Evolutionary conservation across 2,113 vertebrate species (phyloP).

Genomic region (Acanthisitta chloris): DNA sequence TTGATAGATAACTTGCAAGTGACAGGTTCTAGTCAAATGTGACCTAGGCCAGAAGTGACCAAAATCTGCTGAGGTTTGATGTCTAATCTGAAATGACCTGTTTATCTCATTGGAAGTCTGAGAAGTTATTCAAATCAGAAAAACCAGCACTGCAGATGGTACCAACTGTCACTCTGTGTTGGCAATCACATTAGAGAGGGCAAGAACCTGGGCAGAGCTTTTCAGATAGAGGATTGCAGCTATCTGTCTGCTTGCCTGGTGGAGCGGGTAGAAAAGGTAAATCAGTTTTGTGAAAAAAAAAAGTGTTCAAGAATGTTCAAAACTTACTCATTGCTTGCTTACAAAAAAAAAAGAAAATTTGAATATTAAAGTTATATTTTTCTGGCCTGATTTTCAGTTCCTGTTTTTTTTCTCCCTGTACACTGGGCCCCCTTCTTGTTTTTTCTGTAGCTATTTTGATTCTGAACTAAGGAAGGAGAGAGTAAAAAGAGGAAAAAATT

Average conservation of each 20-base stretch:
- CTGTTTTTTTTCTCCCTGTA: not conserved
- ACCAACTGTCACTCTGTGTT: constrained; percentile 54
- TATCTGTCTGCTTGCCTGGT: not conserved
- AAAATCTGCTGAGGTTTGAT: not conserved
- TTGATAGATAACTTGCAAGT: not conserved
- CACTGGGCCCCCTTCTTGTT: fast-evolving
- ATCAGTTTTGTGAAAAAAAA: not conserved
- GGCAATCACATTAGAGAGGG: constrained; percentile 28
- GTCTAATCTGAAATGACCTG: constrained; percentile 35
- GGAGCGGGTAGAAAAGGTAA: not conserved
- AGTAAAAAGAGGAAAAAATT: not conserved
- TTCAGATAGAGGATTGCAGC: not conserved
- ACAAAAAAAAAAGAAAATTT: not conserved
- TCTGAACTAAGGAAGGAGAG: not conserved
- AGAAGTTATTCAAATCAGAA: constrained; percentile 22
- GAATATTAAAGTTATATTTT: not conserved
- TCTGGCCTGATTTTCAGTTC: not conserved
- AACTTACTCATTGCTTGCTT: not conserved
- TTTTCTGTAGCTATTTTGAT: not conserved
- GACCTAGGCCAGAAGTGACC: constrained; percentile 21
- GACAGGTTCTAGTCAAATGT: not conserved
- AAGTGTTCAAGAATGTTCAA: not conserved
- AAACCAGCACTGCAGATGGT: constrained; percentile 20
- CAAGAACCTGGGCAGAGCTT: constrained; percentile 9
- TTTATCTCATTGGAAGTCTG: constrained; percentile 19